Percentiles rank a stretch among this genome's conserved stretches.
phyloP scores from a whole-genome alignment of 2,113 vertebrate species.

The Columba janthina region DNA sequence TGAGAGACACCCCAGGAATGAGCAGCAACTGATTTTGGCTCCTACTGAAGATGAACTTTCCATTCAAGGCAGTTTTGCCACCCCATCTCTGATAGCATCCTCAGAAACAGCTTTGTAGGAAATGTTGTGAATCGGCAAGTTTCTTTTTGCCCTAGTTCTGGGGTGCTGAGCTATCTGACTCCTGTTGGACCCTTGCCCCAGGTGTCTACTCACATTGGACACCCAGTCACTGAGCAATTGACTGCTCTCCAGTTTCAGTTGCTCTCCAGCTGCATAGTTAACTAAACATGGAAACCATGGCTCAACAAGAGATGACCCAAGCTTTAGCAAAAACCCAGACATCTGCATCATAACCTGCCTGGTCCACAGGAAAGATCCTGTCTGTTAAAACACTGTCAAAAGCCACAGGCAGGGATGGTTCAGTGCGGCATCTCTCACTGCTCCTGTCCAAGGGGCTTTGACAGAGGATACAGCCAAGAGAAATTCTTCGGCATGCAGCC shows the following conservation, averaged over 20 bases:
- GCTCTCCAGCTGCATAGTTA: not conserved
- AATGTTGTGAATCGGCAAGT: fast-evolving
- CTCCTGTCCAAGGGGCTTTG: not conserved
- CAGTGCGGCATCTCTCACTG: not conserved
- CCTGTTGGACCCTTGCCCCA: not conserved
- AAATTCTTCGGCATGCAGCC: not conserved
- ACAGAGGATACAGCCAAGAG: not conserved
- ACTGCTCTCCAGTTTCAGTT: not conserved
- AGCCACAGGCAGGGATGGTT: not conserved
- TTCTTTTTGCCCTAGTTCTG: not conserved
- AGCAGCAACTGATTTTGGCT: not conserved
- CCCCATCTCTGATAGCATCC: not conserved
- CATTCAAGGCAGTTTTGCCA: not conserved
- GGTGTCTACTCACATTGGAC: not conserved
- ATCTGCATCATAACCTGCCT: not conserved
- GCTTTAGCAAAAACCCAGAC: not conserved
- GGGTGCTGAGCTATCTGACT: not conserved
- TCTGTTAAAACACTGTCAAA: not conserved
- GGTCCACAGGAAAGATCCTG: not conserved
- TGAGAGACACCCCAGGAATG: not conserved
- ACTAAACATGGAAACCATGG: not conserved
- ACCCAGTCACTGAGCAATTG: not conserved
- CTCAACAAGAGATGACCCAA: not conserved
- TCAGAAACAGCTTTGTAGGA: not conserved
- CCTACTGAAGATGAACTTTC: not conserved